Evolutionary conservation across 2,797 vertebrate species (phyloP).

Genomic region (Cossypha dichroa): DNA sequence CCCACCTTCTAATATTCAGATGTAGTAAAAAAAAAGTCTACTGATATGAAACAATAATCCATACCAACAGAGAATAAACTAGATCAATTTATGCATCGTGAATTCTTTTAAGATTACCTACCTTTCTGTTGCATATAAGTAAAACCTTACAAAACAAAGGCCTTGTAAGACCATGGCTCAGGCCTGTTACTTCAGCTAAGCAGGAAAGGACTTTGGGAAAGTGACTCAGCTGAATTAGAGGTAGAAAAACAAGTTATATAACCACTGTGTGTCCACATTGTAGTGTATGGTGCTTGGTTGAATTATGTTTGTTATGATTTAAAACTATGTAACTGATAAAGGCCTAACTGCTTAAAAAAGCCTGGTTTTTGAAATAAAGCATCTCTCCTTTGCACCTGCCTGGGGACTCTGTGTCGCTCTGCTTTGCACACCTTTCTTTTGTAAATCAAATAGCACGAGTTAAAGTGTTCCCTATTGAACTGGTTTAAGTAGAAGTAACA

Average conservation of each 20-base stretch:
- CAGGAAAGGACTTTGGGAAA: background rate
- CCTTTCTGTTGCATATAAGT: background rate
- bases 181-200: background rate
- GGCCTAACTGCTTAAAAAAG: background rate
- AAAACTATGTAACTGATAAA: background rate
- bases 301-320: background rate
- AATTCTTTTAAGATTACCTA: background rate
- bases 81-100: background rate
- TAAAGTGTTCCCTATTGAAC: background rate
- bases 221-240: background rate
- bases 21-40: background rate
- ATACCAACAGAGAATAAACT: background rate
- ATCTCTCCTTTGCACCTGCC: background rate
- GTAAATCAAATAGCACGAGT: background rate
- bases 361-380: background rate
- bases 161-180: background rate
- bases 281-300: background rate
- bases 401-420: too few relatives aligned
- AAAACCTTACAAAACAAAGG: background rate
- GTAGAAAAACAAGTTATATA: background rate
- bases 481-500: background rate
- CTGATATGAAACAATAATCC: background rate
- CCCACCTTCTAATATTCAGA: background rate
- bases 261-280: fast-evolving
- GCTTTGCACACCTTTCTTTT: background rate